phyloP scores from a whole-genome alignment of 2,888 invertebrate genomes.

The Allophyes oxyacanthae region DNA sequence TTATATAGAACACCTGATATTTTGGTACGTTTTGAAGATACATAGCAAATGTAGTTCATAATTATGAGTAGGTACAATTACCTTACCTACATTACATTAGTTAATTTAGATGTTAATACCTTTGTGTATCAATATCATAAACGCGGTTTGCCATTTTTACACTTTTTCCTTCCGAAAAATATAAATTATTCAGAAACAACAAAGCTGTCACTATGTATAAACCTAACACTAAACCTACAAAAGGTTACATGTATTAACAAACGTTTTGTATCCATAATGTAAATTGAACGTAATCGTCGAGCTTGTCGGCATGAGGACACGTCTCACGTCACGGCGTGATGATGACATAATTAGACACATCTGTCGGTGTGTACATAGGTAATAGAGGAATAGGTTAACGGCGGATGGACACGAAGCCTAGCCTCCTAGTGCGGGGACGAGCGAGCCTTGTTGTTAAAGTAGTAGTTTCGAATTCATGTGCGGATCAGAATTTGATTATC shows the following conservation, averaged over 20 bases:
- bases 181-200: too few relatives aligned
- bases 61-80: too few relatives aligned
- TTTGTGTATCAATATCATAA: too few relatives aligned
- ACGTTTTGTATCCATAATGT: slow-evolving; percentile 34
- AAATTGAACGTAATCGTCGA: slow-evolving; percentile 44
- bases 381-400: slow-evolving; percentile 42
- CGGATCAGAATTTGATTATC: too few relatives aligned
- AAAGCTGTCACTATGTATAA: neutral
- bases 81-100: slow-evolving; percentile 26
- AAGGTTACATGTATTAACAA: slow-evolving; percentile 4
- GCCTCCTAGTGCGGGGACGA: neutral
- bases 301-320: slow-evolving; percentile 35
- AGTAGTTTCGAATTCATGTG: too few relatives aligned
- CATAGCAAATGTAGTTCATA: too few relatives aligned
- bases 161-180: too few relatives aligned
- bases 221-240: slow-evolving; percentile 14
- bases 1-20: too few relatives aligned
- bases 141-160: too few relatives aligned
- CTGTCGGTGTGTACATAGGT: slow-evolving; percentile 40
- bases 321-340: slow-evolving; percentile 38
- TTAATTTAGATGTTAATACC: slow-evolving; percentile 19
- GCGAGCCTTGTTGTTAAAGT: too few relatives aligned
- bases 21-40: too few relatives aligned
- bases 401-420: slow-evolving; percentile 14
- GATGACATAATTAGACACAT: slow-evolving; percentile 53